Percentiles rank a stretch among this genome's conserved stretches.
These are phyloP conservation scores for Synergus umbraculus DNA, from an alignment of 2,888 invertebrate genomes.

Conservation along the genomic window DNA sequence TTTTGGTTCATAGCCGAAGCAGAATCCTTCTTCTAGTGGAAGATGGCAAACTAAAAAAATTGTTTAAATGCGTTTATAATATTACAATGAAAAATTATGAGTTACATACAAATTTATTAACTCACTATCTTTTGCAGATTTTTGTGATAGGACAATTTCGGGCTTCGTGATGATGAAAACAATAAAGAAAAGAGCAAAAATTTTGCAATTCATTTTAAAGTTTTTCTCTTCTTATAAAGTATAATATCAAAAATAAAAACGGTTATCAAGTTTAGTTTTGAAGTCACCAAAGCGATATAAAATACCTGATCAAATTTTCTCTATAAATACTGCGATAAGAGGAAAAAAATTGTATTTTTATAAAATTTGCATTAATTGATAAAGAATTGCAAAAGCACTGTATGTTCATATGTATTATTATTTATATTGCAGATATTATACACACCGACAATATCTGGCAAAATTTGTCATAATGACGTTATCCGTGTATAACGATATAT, in stretches of 20 bases:
- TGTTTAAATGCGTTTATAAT: background rate
- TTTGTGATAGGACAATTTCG: background rate
- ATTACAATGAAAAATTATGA: background rate
- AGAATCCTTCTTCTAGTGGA: slow-evolving; percentile 82
- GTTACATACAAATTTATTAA: background rate
- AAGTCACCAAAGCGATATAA: background rate
- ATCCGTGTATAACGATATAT: background rate
- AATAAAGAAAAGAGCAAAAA: background rate
- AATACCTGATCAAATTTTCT: background rate
- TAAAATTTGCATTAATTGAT: background rate
- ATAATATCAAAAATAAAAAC: background rate
- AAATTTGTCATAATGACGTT: too few relatives aligned
- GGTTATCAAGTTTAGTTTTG: background rate
- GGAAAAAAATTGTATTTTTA: background rate
- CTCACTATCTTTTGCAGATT: background rate
- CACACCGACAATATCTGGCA: too few relatives aligned
- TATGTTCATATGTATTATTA: too few relatives aligned
- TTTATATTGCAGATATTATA: too few relatives aligned
- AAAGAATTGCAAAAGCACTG: background rate
- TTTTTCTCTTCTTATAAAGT: background rate
- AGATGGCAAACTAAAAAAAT: background rate
- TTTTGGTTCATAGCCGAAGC: slow-evolving; percentile 90
- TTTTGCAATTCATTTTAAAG: background rate
- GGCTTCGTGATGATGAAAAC: background rate
- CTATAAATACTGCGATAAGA: background rate